phyloP scores from a whole-genome alignment of 2,888 invertebrate genomes.

The Calameuta filiformis region DNA sequence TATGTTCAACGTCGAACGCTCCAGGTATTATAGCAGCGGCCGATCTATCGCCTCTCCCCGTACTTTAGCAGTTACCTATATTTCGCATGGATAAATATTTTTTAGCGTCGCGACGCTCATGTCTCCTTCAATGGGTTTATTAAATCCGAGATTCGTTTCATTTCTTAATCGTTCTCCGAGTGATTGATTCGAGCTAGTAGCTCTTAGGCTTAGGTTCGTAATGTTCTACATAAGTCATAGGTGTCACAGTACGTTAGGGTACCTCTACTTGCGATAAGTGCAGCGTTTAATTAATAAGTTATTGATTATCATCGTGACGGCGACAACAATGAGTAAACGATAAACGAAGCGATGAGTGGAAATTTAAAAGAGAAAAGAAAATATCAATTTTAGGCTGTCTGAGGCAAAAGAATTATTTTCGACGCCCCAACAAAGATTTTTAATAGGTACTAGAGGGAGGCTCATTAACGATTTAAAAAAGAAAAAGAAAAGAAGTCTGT shows the following conservation, averaged over 20 bases:
- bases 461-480: not conserved
- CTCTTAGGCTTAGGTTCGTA: slow-evolving; percentile 55
- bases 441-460: not conserved
- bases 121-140: slow-evolving; percentile 25
- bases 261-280: slow-evolving; percentile 44
- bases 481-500: not conserved
- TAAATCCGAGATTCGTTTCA: slow-evolving; percentile 36
- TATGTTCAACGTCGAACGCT: slow-evolving; percentile 37
- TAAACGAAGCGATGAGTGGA: not conserved
- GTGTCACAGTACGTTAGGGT: slow-evolving; percentile 50
- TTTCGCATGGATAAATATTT: not conserved
- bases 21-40: slow-evolving; percentile 29
- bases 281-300: slow-evolving; percentile 45
- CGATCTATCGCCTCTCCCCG: slow-evolving; percentile 23
- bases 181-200: slow-evolving; percentile 41
- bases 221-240: slow-evolving; percentile 47
- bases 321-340: slow-evolving; percentile 1
- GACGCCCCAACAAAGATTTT: not conserved
- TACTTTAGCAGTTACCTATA: not conserved
- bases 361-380: not conserved
- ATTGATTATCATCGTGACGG: slow-evolving; percentile 44
- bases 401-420: not conserved
- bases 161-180: slow-evolving; percentile 39
- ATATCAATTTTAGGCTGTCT: not conserved
- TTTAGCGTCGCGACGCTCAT: not conserved